Conservation (phyloP, 1,140 invertebrate genomes). For the Oedothorax gibbosus region DNA sequence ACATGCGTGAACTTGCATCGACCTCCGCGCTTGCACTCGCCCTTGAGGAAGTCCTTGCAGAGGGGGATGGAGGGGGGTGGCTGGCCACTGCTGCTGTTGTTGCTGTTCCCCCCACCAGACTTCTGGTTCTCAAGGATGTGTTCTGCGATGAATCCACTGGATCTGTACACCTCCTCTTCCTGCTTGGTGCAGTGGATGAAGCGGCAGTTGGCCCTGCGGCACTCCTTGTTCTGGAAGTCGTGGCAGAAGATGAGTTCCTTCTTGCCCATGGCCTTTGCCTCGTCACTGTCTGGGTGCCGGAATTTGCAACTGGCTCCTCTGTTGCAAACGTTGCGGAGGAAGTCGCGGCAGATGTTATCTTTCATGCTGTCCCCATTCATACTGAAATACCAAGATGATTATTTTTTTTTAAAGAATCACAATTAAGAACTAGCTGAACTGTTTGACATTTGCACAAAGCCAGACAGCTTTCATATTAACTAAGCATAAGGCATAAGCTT, state of each 20-base stretch:
- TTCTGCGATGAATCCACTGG: constrained; percentile 76
- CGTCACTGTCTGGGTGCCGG: constrained; percentile 74
- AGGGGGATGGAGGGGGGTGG: constrained; percentile 70
- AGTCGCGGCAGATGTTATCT: constrained; percentile 72
- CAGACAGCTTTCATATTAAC: too few species aligned
- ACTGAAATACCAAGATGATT: constrained; percentile 27
- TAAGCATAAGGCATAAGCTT: too few species aligned
- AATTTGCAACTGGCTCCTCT: constrained; percentile 85
- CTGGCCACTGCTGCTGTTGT: background rate
- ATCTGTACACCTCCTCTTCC: constrained; percentile 81
- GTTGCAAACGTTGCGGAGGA: constrained; percentile 77
- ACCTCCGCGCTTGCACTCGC: constrained; percentile 74
- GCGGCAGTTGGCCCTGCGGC: constrained; percentile 76
- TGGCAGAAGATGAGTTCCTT: constrained; percentile 78
- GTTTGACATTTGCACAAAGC: too few species aligned
- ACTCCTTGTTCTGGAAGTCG: constrained; percentile 83
- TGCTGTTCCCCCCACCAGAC: background rate
- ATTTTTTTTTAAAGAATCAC: background rate
- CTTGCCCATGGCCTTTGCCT: constrained; percentile 65
- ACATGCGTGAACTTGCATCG: constrained; percentile 74
- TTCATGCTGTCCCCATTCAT: constrained; percentile 57
- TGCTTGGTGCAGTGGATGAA: constrained; percentile 83
- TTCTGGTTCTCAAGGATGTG: constrained; percentile 69
- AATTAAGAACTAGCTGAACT: too few species aligned
- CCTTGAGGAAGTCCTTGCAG: constrained; percentile 83